Base-by-base conservation (phyloP, 2,888 invertebrate species). In the Abrostola tripartita region DNA sequence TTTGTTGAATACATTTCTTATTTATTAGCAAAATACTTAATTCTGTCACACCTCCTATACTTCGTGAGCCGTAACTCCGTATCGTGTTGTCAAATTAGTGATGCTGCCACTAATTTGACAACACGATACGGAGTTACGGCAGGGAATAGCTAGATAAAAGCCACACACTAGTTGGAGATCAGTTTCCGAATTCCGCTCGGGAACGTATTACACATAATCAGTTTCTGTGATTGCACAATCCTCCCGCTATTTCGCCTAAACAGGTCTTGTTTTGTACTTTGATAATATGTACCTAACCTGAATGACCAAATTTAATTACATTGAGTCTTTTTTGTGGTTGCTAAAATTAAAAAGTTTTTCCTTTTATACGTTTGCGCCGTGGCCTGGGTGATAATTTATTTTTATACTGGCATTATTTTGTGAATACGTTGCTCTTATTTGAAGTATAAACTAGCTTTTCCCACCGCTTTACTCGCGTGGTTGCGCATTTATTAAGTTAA, bases 161-260 rank as follows among this genome's bases (percentile, higher is more conserved):
- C 80, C 68, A 71, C 55, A 74, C 68, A 68, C 78, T 82, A 83
- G 84, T 84, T 81, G 80, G 75, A 78, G 79, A 86, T 87, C 84
- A 82, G 81, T 83, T 81, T 78, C 77, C 73, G 53, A 71, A 60
- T 80, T 79, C 76, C 74, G 61, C 76, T 77, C 65, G 68, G 77
- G 71, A 80, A 81, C 79, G 76, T 74, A 68, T 82, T 84, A 83
- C 81, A 83, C 84, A 81, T 79, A 87, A 85, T 85, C 84, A 74
- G 80, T 82, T 71, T n/a, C 65, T 35, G 40, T 70, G 58, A 74
- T 76, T 78, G 69, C 74, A 72, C 61, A 54, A 60, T 68, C 62
- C 60, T 65, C 71, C 65, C 47, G 55, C 69, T 70, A 75, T 82
- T 76, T 76, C 70, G 68, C 64, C 64, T 68, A 60, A 76, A 71